Conservation (phyloP, 2,113 vertebrate genomes). For the Picathartes gymnocephalus region DNA sequence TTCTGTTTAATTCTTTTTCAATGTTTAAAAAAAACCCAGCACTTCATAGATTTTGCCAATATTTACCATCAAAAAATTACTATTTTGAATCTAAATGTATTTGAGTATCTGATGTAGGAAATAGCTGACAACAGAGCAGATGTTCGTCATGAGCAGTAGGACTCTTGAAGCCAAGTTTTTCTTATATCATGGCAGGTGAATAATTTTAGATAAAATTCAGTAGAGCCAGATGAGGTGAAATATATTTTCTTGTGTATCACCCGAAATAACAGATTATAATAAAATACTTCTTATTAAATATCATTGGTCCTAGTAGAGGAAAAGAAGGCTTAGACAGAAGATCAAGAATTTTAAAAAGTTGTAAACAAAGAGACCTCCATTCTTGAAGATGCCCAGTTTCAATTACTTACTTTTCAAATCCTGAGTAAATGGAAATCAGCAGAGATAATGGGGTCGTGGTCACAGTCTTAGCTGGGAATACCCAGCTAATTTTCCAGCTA, state of each 20-base stretch:
- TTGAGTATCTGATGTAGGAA: neutral
- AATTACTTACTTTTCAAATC: neutral
- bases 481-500: neutral
- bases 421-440: neutral
- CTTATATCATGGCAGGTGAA: neutral
- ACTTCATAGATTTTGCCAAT: neutral
- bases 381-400: neutral
- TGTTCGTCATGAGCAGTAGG: neutral
- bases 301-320: neutral
- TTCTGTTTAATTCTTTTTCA: neutral
- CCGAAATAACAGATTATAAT: neutral
- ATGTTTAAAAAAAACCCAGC: neutral
- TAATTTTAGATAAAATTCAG: neutral
- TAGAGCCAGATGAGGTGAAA: neutral
- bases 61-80: neutral
- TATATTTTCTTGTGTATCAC: neutral
- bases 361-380: neutral
- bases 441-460: rapidly evolving
- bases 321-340: neutral
- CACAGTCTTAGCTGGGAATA: neutral
- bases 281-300: neutral
- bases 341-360: neutral
- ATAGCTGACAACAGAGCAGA: neutral
- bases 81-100: neutral
- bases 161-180: neutral